Conservation (phyloP, 1,140 invertebrate genomes). For the Orius insidiosus region DNA sequence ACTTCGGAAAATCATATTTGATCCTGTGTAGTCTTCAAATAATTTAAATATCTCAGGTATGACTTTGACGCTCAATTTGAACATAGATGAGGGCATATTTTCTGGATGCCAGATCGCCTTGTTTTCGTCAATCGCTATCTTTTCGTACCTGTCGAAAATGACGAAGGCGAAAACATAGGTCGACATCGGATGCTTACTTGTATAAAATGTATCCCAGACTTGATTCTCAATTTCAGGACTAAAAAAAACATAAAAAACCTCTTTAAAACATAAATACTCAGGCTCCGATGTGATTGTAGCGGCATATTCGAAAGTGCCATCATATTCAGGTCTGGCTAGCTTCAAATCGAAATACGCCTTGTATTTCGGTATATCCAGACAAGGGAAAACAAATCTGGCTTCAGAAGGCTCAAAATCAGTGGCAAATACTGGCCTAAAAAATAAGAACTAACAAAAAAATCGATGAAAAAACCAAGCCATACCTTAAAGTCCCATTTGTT, state of each 20-base stretch:
- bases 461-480: not conserved
- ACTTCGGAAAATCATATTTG: constrained; percentile 33
- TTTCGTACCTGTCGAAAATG: constrained; percentile 41
- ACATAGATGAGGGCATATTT: not conserved
- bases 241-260: not conserved
- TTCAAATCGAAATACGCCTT: constrained; percentile 41
- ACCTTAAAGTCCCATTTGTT: not conserved
- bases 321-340: constrained; percentile 17
- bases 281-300: not conserved
- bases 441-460: not conserved
- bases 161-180: constrained; percentile 70
- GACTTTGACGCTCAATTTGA: not conserved
- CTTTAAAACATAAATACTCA: not conserved
- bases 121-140: constrained; percentile 22
- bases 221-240: constrained; percentile 20
- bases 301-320: constrained; percentile 16
- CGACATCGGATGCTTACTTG: constrained; percentile 53
- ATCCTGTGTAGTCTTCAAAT: constrained; percentile 18
- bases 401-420: constrained; percentile 52
- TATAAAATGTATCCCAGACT: constrained; percentile 38
- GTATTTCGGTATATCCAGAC: constrained; percentile 54
- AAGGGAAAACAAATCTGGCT: constrained; percentile 54
- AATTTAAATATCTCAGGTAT: constrained; percentile 18
- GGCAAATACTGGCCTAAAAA: constrained; percentile 29
- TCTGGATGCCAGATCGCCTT: constrained; percentile 19